These are phyloP conservation scores for Halcyon malimbica DNA, from an alignment of 2,113 vertebrate genomes.

Conservation along the genomic window DNA sequence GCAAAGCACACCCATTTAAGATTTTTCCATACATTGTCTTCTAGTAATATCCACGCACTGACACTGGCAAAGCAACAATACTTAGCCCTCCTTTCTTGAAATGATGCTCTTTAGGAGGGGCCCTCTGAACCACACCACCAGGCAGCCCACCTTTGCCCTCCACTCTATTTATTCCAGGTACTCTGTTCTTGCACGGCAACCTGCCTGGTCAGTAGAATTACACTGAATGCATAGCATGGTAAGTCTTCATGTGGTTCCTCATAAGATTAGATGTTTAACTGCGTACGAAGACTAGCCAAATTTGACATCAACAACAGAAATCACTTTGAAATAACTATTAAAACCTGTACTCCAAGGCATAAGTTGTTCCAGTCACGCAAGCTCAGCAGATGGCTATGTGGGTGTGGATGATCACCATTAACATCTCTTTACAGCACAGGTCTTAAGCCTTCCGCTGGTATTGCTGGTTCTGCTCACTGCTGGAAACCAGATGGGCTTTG, in stretches of 20 bases:
- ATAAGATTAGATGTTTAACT: background rate
- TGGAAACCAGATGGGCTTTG: background rate
- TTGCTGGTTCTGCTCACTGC: background rate
- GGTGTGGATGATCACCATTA: background rate
- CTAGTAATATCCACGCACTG: background rate
- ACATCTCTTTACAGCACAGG: background rate
- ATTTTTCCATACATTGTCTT: background rate
- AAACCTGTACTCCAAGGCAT: background rate
- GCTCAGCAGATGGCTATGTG: background rate
- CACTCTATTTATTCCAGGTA: background rate
- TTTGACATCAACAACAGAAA: background rate
- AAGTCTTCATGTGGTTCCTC: background rate
- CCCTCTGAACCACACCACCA: background rate
- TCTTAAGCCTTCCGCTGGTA: background rate
- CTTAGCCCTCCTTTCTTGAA: background rate
- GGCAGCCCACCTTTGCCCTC: background rate
- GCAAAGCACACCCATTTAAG: background rate
- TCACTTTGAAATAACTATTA: background rate
- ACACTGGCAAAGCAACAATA: background rate
- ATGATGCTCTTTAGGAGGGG: background rate
- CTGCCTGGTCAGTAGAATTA: background rate
- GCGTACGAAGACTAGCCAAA: background rate
- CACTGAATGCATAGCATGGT: background rate
- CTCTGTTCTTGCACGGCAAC: accelerated
- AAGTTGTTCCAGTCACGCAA: background rate